Base-by-base conservation (phyloP, 2,113 vertebrate genomes). In the Pelobates fuscus region DNA sequence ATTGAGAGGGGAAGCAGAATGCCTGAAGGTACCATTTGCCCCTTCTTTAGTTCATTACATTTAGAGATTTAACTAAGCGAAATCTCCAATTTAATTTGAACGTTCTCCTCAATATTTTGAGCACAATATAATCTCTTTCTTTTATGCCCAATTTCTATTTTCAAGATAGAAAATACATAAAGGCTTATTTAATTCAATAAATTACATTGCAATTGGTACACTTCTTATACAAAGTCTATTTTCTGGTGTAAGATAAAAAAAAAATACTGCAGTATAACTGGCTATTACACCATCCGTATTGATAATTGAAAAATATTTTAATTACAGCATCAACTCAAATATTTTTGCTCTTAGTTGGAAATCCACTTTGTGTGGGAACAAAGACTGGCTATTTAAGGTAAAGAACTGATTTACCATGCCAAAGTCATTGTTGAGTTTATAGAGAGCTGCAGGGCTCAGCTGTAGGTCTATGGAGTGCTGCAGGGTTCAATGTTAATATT, bases 1-100 rank as follows among this genome's bases (percentile, higher is more conserved):
- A 60, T 67, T 67, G 72, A 60, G 63, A 52, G 64, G 63, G 59
- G 52, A 41, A 67, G 30, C 24, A 6, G 54, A 29, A 29, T 12
- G 64, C 72, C 72, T 23, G 55, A 29, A 61, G 73, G 65, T 64
- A 68, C 30, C 7, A 21, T 29, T 77, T 55, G 23, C 25, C 25
- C 25, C 37, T 59, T 77, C 58, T 64, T 21, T 65, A 52, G 71
- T 74, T 66, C 73, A 77, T 77, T 68, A 60, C 14, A 68, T 60
- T 30, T 49, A 27, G 15, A 60, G 72, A 76, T 67, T 67, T 76
- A 67, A 67, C 72, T 67, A 59, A 60, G 55, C 26, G 26, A 67
- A 67, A 67, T 29, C 24, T 27, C 46, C 32, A 2, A 68, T 68
- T 77, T 68, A 67, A 68, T 67, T 68, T 29, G 44, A 60, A 25